Conservation (phyloP, 2,113 vertebrate species). For the Synodontis membranacea region DNA sequence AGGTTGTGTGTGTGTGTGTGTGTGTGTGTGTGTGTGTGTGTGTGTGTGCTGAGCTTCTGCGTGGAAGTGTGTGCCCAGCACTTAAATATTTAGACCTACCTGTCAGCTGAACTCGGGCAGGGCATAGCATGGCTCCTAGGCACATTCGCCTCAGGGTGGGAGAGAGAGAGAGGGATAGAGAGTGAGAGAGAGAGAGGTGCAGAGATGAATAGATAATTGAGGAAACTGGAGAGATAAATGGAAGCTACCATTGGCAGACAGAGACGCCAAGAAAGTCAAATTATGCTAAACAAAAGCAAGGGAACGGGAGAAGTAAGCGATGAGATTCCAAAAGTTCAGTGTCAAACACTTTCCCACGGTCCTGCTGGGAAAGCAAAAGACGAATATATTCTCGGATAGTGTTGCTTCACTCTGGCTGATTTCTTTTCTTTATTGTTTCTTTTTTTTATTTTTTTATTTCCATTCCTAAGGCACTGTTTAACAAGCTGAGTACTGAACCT, state of each 20-base stretch:
- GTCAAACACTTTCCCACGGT: constrained; percentile 31
- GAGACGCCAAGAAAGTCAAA: constrained; percentile 7
- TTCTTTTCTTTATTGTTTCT: constrained; percentile 62
- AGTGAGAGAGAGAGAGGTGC: constrained; percentile 38
- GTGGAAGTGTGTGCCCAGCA: constrained; percentile 46
- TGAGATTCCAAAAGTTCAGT: neutral
- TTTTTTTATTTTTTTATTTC: constrained; percentile 62
- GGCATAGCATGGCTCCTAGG: constrained; percentile 63
- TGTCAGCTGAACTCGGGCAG: constrained; percentile 66
- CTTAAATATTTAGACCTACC: constrained; percentile 76
- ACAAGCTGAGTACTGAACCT: constrained; percentile 51
- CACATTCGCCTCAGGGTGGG: constrained; percentile 58
- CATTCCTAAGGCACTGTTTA: constrained; percentile 58
- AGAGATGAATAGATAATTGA: constrained; percentile 41
- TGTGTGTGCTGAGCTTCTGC: constrained; percentile 24
- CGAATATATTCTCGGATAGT: constrained; percentile 42
- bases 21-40: constrained; percentile 5
- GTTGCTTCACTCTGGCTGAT: constrained; percentile 50
- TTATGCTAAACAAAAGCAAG: constrained; percentile 16
- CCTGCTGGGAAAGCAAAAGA: constrained; percentile 28
- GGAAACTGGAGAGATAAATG: constrained; percentile 31
- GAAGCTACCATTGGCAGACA: neutral
- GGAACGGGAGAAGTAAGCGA: neutral
- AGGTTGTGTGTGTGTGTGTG: neutral
- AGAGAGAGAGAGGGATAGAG: constrained; percentile 17